A percentile compares a stretch with the other conserved stretches of the same genome.
Evolutionary conservation across 2,888 invertebrate genomes (phyloP).

Genomic region (Argyra leucocephala): DNA sequence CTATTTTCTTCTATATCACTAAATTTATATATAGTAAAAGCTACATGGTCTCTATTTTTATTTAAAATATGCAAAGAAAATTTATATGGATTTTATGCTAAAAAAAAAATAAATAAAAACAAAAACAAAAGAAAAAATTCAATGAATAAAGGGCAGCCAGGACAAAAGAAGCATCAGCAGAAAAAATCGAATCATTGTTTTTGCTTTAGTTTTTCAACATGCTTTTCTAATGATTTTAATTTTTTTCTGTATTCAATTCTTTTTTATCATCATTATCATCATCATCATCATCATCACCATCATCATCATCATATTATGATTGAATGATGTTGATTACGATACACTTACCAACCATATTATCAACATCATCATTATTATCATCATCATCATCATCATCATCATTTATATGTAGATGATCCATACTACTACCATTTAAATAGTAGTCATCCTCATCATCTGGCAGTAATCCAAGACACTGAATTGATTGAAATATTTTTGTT

Average conservation of each 20-base stretch:
- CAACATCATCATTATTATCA: neutral
- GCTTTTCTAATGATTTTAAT: neutral
- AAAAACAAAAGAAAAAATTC: neutral
- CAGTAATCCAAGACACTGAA: constrained; percentile 1
- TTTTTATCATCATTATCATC: neutral
- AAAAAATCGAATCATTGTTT: neutral
- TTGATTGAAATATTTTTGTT: neutral
- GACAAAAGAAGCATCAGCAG: neutral
- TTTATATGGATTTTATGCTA: neutral
- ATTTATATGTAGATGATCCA: neutral
- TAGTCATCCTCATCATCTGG: neutral
- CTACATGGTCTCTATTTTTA: neutral
- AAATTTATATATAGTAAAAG: too few species aligned
- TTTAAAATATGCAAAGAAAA: neutral
- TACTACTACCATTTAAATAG: constrained; percentile 6
- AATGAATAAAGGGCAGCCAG: neutral
- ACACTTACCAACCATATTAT: neutral
- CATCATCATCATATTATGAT: neutral
- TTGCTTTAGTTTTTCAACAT: neutral
- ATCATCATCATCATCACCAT: neutral
- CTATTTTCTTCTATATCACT: too few species aligned
- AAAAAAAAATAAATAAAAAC: neutral
- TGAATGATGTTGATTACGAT: neutral
- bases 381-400: neutral
- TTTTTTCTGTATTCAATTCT: neutral